Conservation (phyloP, 2,888 invertebrate species). For the Malthinus seriepunctatus region DNA sequence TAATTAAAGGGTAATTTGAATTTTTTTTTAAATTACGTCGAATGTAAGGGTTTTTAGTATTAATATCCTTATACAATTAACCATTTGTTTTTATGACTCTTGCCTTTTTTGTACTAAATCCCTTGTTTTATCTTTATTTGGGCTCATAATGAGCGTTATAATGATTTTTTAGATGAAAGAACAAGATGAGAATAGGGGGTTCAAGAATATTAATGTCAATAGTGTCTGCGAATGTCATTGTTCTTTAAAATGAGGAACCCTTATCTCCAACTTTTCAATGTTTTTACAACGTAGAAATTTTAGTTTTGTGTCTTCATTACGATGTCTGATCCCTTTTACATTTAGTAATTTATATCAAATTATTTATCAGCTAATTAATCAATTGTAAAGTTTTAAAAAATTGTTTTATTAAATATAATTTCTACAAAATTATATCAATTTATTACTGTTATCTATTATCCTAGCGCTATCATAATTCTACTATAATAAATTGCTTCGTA, state of each 20-base stretch:
- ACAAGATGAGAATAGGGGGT: slow-evolving; percentile 41
- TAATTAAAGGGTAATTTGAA: slow-evolving; percentile 18
- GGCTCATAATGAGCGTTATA: slow-evolving; percentile 49
- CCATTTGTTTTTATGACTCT: slow-evolving; percentile 48
- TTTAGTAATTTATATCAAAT: slow-evolving; percentile 20
- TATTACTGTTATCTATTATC: too few species aligned
- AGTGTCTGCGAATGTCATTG: slow-evolving; percentile 51
- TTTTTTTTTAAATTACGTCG: slow-evolving; percentile 17
- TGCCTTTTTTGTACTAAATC: slow-evolving; percentile 43
- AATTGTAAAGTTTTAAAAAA: not conserved
- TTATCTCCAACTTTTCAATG: slow-evolving; percentile 50
- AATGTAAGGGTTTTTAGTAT: slow-evolving; percentile 19
- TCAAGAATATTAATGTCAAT: slow-evolving; percentile 50
- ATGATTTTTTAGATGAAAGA: slow-evolving; percentile 49
- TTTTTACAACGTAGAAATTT: slow-evolving; percentile 47
- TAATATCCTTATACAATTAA: slow-evolving; percentile 40
- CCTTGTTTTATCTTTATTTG: slow-evolving; percentile 50
- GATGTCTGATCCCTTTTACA: slow-evolving; percentile 12
- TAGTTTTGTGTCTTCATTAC: slow-evolving; percentile 23
- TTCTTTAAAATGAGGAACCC: slow-evolving; percentile 49
- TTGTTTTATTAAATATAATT: too few species aligned
- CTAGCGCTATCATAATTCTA: too few species aligned
- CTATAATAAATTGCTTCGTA: too few species aligned
- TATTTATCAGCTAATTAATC: slow-evolving; percentile 46
- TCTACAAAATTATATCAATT: too few species aligned